Evolutionary conservation across 1,140 invertebrate genomes (phyloP), one percentile per base, ranked within the genome.

Genomic region (Goniozus legneri): DNA sequence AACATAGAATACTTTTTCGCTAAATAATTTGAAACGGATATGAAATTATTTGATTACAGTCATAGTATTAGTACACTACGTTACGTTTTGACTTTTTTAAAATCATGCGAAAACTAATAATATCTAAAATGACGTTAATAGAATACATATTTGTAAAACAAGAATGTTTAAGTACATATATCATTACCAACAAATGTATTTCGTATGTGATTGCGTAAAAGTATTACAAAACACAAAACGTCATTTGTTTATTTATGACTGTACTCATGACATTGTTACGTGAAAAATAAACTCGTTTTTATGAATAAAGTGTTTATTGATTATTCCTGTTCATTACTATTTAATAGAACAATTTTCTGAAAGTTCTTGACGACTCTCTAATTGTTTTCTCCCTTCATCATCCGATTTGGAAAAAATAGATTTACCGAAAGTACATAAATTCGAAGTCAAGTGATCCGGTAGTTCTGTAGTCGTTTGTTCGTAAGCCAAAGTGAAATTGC

Each of bases 221-320:
- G n/a, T n/a, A n/a, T n/a, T n/a, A n/a, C n/a, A n/a, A n/a, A n/a
- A n/a, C n/a, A n/a, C n/a, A n/a, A n/a, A n/a, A n/a, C n/a, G n/a
- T n/a, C n/a, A n/a, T n/a, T n/a, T n/a, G n/a, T n/a, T n/a, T n/a
- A n/a, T n/a, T n/a, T n/a, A n/a, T n/a, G n/a, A n/a, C n/a, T n/a
- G n/a, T n/a, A n/a, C n/a, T n/a, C n/a, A n/a, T 21, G 15, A 24
- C 32, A 62, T 53, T 54, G 59, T 59, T 63, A 63, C 41, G 59
- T 63, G 56, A 59, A 56, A 57, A 54, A 59, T 62, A 61, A 62
- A 63, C 43, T 48, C 18, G 44, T 63, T 63, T 63, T 50, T 63
- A 63, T 59, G 58, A 62, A 60, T 37, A 31, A 7, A n/a, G 8
- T 16, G 24, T 30, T 32, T 14, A 15, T 21, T 27, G n/a, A n/a